Evolutionary conservation across 1,140 invertebrate species (phyloP).

Genomic region (Platyscapa corneri): DNA sequence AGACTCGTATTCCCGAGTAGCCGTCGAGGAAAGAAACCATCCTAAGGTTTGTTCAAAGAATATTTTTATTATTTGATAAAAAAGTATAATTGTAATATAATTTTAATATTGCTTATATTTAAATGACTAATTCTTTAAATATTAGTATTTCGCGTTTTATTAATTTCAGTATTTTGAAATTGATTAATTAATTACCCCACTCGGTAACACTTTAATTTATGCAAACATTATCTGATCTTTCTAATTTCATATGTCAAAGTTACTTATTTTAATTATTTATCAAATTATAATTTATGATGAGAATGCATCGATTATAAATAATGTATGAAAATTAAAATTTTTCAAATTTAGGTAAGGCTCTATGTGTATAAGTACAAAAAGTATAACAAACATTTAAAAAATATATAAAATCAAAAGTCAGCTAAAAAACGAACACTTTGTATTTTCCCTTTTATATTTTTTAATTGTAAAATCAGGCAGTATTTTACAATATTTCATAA

Average conservation of each 20-base stretch:
- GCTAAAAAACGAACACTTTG: not conserved
- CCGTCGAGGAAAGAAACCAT: constrained; percentile 81
- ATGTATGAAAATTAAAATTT: not conserved
- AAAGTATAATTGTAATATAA: not conserved
- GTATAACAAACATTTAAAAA: not conserved
- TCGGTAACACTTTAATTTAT: not conserved
- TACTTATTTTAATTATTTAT: not conserved
- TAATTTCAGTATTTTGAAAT: not conserved
- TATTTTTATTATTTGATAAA: constrained; percentile 6
- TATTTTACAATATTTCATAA: too few relatives aligned
- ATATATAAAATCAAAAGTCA: not conserved
- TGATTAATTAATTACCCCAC: not conserved
- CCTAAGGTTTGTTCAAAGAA: constrained; percentile 77
- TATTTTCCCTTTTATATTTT: too few relatives aligned
- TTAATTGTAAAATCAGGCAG: too few relatives aligned
- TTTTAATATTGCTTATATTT: not conserved
- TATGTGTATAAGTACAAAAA: not conserved
- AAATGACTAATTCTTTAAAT: not conserved
- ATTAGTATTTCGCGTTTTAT: not conserved
- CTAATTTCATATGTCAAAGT: too few relatives aligned
- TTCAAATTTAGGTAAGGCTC: not conserved
- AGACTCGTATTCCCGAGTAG: constrained; percentile 81
- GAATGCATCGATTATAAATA: not conserved
- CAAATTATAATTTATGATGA: not conserved
- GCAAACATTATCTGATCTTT: not conserved